Base-by-base conservation (phyloP, 2,888 invertebrate species). In the Apodemia duryi region DNA sequence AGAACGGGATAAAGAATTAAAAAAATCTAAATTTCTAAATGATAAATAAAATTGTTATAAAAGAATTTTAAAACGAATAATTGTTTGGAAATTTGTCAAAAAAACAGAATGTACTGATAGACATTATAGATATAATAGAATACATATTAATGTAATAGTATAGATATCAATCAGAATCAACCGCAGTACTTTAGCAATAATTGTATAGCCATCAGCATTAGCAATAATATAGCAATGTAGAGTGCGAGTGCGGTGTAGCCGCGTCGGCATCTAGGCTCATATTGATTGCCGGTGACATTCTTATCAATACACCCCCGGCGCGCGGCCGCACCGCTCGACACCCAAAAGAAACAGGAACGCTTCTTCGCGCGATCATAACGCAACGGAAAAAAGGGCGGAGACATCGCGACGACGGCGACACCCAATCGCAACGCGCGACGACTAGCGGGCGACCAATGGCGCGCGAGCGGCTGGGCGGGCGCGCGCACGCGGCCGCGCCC, bases 201-300 rank as follows among this genome's bases (percentile, higher is more conserved):
- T 21, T 64, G 9, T 49, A 21, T 21, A 21, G 21, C 21, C 21
- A 0, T 2, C 41, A 43, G 10, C 13, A 43, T 54, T n/a, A 57
- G 54, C 21, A 3, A 61, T 38, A 21, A 43, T 7, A 38, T 38
- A 6, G 38, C 7, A 29, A 28, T 9, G 21, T 11, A 64, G 49
- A 11, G 46, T 49, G 57, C 65, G 63, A 64, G 67, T 57, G 61
- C 66, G 65, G 71, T 67, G 38, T 6, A 69, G 69, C 67, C 77
- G 75, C 73, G 75, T 74, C 77, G 76, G 77, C 77, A 77, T 74
- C 81, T 92, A 89, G 87, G 87, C 87, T 88, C 88, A 90, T 93
- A 94, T 94, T 93, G 94, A 93, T 93, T 93, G 82, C 84, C 85
- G 92, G 93, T 93, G 94, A 94, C 94, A 94, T 93, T 93, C 91